phyloP scores from a whole-genome alignment of 2,888 invertebrate genomes.

The Drosophila meridionalis region DNA sequence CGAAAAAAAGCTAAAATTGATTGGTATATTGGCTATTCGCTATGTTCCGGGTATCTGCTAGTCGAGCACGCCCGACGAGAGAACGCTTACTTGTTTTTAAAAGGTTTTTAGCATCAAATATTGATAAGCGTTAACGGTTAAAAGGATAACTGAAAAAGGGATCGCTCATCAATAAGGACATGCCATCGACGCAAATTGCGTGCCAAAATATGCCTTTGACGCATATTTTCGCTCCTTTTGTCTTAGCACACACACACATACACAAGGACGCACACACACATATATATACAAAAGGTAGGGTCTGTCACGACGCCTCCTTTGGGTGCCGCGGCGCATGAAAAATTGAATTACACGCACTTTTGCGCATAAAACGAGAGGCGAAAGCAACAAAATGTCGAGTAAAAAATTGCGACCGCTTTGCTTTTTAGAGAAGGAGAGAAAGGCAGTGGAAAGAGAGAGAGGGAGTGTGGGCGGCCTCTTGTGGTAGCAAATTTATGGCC shows the following conservation, averaged over 20 bases:
- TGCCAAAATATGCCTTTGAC: constrained; percentile 80
- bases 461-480: constrained; percentile 21
- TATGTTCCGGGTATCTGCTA: background rate
- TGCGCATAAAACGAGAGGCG: constrained; percentile 72
- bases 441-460: background rate
- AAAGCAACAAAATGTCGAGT: constrained; percentile 63
- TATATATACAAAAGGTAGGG: constrained; percentile 34
- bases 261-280: no score
- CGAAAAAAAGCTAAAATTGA: no score
- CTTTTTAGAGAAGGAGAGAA: background rate
- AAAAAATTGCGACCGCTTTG: constrained; percentile 67
- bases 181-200: constrained; percentile 59
- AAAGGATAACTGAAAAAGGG: constrained; percentile 68
- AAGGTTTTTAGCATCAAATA: constrained; percentile 67
- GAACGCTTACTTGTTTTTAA: constrained; percentile 28
- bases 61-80: background rate
- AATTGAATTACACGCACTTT: constrained; percentile 82
- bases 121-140: constrained; percentile 65
- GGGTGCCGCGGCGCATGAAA: constrained; percentile 64
- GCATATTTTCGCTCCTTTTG: constrained; percentile 68
- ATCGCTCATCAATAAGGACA: constrained; percentile 75
- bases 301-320: constrained; percentile 10
- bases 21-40: no score
- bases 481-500: constrained; percentile 76
- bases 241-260: constrained; percentile 54